Percentiles rank a stretch among this genome's conserved stretches.
These are phyloP conservation scores for Sussaba pulchella DNA, from an alignment of 2,888 invertebrate species.

Conservation along the genomic window DNA sequence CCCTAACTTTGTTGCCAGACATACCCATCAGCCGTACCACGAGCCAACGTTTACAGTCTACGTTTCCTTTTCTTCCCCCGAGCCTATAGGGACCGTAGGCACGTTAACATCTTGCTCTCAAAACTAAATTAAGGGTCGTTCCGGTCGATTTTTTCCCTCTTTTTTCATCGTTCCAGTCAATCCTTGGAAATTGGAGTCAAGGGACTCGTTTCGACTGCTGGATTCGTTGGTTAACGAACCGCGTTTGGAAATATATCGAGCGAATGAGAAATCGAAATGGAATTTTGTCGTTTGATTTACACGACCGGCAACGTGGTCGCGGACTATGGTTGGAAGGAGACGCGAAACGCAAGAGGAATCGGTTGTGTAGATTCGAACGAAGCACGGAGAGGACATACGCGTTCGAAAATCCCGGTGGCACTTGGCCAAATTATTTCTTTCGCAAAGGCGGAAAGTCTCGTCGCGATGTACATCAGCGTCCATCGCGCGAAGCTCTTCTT, in stretches of 20 bases:
- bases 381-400: slow-evolving; percentile 70
- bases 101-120: slow-evolving; percentile 73
- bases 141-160: slow-evolving; percentile 71
- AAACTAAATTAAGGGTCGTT: slow-evolving; percentile 78
- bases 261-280: neutral
- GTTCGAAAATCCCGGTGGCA: slow-evolving; percentile 77
- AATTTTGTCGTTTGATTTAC: neutral
- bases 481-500: neutral
- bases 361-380: slow-evolving; percentile 46
- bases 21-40: slow-evolving; percentile 38
- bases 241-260: neutral
- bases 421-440: slow-evolving; percentile 72
- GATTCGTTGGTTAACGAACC: slow-evolving; percentile 6
- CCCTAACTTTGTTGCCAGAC: slow-evolving; percentile 53
- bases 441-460: slow-evolving; percentile 44
- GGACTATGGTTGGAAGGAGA: neutral
- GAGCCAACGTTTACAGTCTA: slow-evolving; percentile 60
- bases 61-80: slow-evolving; percentile 62
- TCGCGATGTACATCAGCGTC: slow-evolving; percentile 14
- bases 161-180: slow-evolving; percentile 35
- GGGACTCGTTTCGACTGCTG: slow-evolving; percentile 23
- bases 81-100: neutral
- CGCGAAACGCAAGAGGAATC: slow-evolving; percentile 16
- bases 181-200: slow-evolving; percentile 6
- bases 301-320: neutral